Base-by-base conservation (phyloP, 2,797 vertebrate genomes). In the Babyrousa celebensis region DNA sequence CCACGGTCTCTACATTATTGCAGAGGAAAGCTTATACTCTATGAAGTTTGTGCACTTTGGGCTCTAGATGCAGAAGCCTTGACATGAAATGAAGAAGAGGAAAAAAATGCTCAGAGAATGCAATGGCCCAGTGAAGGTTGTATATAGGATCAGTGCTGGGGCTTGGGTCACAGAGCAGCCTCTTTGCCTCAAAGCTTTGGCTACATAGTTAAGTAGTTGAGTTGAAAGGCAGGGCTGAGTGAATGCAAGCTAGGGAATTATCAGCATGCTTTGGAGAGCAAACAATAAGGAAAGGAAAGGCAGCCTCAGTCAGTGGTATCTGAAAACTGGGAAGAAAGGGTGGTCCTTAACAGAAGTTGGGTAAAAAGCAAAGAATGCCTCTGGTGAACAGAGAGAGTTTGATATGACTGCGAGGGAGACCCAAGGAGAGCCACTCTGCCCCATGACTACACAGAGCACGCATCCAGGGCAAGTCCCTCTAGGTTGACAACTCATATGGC, bases 281-380 rank as follows among this genome's bases (percentile, higher is more conserved):
- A 86, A 65, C 27, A 63, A 32, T 8, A 21, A 52, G 27, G 12
- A 36, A 43, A 74, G 21, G 48, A 29, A 67, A 86, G 29, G 25
- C 15, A 0, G 60, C 21, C 0, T 2, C 54, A 6, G 4, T 2
- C 54, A 6, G 4, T 40, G 11, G 8, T n/a, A 3, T 62, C 63
- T 70, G 43, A 85, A 20, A 85, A 25, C 70, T 40, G 56, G 12
- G 32, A 92, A 58, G 77, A 43, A 67, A 89, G 1, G 1, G 1
- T 32, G n/a, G 12, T 77, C 12, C 29, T 91, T 62, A 72, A 9
- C 3, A 67, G 32, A 36, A 84, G 23, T n/a, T 70, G n/a, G 23
- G 0, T 56, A 10, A 67, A 62, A 14, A 94, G 43, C 40, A 29
- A 52, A 15, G n/a, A 74, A 54, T 5, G 32, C 25, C 56, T 29